phyloP scores from a whole-genome alignment of 2,888 invertebrate species.

The Epinotia demarniana region DNA sequence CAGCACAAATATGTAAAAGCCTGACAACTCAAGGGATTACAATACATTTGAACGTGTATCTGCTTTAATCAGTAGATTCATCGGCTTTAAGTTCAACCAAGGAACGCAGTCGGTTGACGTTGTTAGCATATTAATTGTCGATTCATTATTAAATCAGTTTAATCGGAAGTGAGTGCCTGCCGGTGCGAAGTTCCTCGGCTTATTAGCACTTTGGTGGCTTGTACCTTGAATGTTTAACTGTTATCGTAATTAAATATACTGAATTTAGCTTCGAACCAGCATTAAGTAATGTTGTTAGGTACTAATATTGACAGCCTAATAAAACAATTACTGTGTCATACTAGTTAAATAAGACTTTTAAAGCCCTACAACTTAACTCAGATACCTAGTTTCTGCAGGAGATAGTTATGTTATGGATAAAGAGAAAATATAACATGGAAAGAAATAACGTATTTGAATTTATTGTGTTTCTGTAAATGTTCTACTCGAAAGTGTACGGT shows the following conservation, averaged over 20 bases:
- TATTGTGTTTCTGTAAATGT: not conserved
- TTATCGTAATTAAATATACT: not conserved
- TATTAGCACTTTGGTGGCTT: slow-evolving; percentile 40
- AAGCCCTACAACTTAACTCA: too few relatives aligned
- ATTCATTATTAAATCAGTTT: slow-evolving; percentile 37
- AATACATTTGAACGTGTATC: slow-evolving; percentile 17
- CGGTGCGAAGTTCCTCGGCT: slow-evolving; percentile 41
- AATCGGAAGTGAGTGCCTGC: slow-evolving; percentile 44
- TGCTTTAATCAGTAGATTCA: slow-evolving; percentile 23
- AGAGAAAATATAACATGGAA: not conserved
- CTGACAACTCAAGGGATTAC: slow-evolving; percentile 12
- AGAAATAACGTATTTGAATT: not conserved
- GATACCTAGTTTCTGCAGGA: too few relatives aligned
- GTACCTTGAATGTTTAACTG: slow-evolving; percentile 32
- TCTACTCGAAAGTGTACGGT: not conserved
- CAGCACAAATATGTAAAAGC: slow-evolving; percentile 9
- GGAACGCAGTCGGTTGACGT: slow-evolving; percentile 32
- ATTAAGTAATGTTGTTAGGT: too few relatives aligned
- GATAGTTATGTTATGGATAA: too few relatives aligned
- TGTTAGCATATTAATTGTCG: slow-evolving; percentile 44
- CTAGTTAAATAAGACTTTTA: too few relatives aligned
- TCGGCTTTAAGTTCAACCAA: slow-evolving; percentile 28
- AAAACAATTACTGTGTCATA: too few relatives aligned
- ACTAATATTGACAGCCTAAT: too few relatives aligned
- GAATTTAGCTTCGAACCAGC: not conserved